phyloP scores from a whole-genome alignment of 23 tunicate genomes.

The Ciona savignyi region DNA sequence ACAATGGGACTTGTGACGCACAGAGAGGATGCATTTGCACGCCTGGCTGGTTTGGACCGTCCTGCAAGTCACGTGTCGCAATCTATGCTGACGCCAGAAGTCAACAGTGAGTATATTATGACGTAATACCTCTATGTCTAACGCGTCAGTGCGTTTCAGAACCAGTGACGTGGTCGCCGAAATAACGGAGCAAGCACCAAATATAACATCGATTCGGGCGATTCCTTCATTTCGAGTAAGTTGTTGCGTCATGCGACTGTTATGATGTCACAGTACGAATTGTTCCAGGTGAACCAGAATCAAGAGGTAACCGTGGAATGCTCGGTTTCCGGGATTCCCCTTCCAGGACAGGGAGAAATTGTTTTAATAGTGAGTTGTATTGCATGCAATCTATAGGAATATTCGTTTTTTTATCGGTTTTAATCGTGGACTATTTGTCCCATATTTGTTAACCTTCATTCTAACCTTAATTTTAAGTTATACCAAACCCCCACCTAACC shows the following conservation, averaged over 20 bases:
- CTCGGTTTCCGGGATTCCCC: slow-evolving; percentile 39
- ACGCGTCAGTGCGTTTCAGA: neutral
- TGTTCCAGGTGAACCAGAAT: slow-evolving; percentile 33
- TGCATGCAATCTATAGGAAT: no score
- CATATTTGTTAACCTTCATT: no score
- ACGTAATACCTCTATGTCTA: neutral
- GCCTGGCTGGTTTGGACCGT: slow-evolving; percentile 22
- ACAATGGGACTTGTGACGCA: slow-evolving; percentile 7
- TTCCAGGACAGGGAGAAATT: slow-evolving; percentile 39
- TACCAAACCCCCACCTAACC: no score
- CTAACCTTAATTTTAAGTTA: no score
- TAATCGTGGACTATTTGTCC: no score
- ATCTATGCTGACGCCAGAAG: neutral
- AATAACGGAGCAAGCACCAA: neutral
- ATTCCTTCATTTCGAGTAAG: neutral
- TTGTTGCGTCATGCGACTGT: no score
- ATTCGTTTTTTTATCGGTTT: no score
- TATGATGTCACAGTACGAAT: no score
- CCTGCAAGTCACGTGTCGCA: slow-evolving; percentile 14
- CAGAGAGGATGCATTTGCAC: slow-evolving; percentile 26
- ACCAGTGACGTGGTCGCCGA: neutral
- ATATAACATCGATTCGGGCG: neutral
- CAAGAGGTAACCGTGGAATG: slow-evolving; percentile 30
- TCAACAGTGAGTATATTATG: neutral
- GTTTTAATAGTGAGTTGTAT: slow-evolving; percentile 18